Percentiles rank a stretch among this genome's conserved stretches.
These are phyloP conservation scores for Oncorhynchus keta DNA, from an alignment of 2,113 vertebrate genomes.

Conservation along the genomic window DNA sequence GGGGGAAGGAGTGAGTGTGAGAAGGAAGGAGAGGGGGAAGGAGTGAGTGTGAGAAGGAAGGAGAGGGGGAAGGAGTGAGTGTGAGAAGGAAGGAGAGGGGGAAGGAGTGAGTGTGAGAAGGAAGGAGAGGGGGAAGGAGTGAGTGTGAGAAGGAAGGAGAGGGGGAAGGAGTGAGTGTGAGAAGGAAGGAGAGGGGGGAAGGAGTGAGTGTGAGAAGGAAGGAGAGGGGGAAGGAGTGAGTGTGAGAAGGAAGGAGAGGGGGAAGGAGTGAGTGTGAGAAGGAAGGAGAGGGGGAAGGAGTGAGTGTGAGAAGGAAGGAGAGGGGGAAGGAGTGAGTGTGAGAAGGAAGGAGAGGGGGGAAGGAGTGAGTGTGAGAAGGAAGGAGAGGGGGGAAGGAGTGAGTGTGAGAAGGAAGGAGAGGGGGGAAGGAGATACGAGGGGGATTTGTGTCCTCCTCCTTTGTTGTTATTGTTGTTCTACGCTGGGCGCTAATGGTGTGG, in stretches of 20 bases:
- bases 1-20: conserved; percentile 5
- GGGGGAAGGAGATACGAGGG: background rate
- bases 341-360: background rate
- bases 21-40: conserved; percentile 1
- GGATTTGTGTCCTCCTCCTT: background rate
- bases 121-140: conserved; percentile 13
- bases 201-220: background rate
- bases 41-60: background rate
- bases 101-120: background rate
- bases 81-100: background rate
- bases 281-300: conserved; percentile 8
- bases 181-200: conserved; percentile 1
- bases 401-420: background rate
- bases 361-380: background rate
- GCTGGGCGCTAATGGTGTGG: conserved; percentile 15
- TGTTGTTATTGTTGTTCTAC: conserved; percentile 21
- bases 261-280: background rate
- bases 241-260: background rate
- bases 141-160: background rate
- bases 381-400: conserved; percentile 14
- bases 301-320: background rate
- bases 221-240: conserved; percentile 14
- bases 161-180: conserved; percentile 5
- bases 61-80: conserved; percentile 15
- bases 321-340: conserved; percentile 9